These are phyloP conservation scores for Euplexia lucipara DNA, from an alignment of 2,888 invertebrate genomes.

Conservation along the genomic window DNA sequence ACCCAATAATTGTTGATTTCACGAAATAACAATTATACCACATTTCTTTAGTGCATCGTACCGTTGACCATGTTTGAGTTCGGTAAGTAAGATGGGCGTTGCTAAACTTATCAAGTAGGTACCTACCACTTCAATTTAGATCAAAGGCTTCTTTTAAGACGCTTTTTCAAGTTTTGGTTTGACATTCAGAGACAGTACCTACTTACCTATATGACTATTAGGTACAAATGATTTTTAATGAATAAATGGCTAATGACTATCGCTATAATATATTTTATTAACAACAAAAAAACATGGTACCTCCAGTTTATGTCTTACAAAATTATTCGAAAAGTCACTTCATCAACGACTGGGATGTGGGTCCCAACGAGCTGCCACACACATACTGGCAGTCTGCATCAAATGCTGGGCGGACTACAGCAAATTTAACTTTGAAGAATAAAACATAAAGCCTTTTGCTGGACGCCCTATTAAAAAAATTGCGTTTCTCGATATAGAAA, in stretches of 20 bases:
- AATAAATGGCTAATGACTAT: conserved; percentile 4
- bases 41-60: not conserved
- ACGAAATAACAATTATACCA: not conserved
- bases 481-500: no score
- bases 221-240: no score
- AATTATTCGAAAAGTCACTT: no score
- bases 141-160: conserved; percentile 4
- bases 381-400: not conserved
- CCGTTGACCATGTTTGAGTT: conserved; percentile 14
- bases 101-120: conserved; percentile 3
- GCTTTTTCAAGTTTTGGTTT: conserved; percentile 9
- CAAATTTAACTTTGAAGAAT: conserved; percentile 7
- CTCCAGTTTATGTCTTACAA: no score
- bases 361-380: no score
- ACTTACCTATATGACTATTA: no score
- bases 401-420: not conserved
- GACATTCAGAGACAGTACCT: not conserved
- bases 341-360: no score
- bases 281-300: not conserved
- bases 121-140: conserved; percentile 12
- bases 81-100: conserved; percentile 13
- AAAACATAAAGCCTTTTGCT: not conserved
- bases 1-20: no score
- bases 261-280: not conserved
- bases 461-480: no score